Conservation (phyloP, 2,797 vertebrate genomes). For the Ctenochaetus hawaiiensis region DNA sequence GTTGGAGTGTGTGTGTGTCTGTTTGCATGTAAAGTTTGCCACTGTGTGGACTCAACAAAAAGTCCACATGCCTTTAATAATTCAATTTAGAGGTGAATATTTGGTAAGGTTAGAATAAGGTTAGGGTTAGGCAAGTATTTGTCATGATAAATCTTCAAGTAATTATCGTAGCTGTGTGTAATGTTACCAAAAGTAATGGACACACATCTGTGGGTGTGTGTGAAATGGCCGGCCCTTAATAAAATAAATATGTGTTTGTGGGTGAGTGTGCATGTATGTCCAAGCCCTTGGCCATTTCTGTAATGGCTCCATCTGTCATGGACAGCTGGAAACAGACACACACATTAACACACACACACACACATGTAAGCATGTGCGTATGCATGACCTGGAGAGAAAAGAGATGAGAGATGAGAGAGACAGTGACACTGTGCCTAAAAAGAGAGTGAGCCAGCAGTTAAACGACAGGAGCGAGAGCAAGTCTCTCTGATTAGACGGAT, state of each 20-base stretch:
- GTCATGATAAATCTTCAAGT: no score
- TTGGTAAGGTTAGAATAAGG: no score
- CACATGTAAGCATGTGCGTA: conserved; percentile 9
- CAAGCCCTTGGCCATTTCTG: conserved; percentile 55
- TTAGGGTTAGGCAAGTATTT: no score
- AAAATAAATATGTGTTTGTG: conserved; percentile 40
- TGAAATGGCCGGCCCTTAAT: conserved; percentile 28
- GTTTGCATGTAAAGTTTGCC: no score
- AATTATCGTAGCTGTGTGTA: no score
- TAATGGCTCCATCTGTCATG: conserved; percentile 72
- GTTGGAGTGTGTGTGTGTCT: not conserved
- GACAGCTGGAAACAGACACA: conserved; percentile 59
- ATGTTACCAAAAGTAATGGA: no score
- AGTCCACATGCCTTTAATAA: no score
- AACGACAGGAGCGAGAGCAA: conserved; percentile 26
- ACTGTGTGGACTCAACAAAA: no score
- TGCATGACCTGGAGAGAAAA: conserved; percentile 34
- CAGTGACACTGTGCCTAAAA: not conserved
- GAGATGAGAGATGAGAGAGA: conserved; percentile 5
- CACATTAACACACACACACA: not conserved
- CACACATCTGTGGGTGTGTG: not conserved
- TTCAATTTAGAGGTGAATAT: no score
- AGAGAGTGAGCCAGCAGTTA: conserved; percentile 19
- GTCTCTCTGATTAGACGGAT: conserved; percentile 69
- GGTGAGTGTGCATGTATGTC: conserved; percentile 47